Conservation (phyloP, 2,113 vertebrate genomes). For the Dicentrarchus labrax region DNA sequence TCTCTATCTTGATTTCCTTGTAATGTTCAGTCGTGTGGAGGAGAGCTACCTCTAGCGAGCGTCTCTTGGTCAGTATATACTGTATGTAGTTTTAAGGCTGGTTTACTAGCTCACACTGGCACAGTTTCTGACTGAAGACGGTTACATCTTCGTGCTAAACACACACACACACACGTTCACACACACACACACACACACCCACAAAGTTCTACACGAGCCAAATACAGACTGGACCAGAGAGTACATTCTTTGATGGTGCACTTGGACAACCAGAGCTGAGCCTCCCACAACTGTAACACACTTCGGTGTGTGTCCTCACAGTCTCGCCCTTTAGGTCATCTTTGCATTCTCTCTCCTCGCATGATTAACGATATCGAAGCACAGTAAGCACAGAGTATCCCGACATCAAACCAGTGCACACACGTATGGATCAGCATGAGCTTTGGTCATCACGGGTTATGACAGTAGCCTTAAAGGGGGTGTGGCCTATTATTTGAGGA, state of each 20-base stretch:
- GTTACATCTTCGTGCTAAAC: conserved; percentile 72
- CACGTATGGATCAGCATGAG: conserved; percentile 55
- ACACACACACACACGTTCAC: conserved; percentile 36
- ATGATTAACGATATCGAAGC: conserved; percentile 40
- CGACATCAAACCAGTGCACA: conserved; percentile 15
- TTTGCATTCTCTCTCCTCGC: conserved; percentile 30
- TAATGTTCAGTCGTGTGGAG: conserved; percentile 67
- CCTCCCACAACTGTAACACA: conserved; percentile 35
- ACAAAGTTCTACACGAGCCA: conserved; percentile 60
- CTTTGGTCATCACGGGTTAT: conserved; percentile 74
- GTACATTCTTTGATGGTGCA: conserved; percentile 78
- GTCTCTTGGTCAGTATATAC: conserved; percentile 74
- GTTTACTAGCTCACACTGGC: conserved; percentile 78
- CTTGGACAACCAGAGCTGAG: conserved; percentile 21
- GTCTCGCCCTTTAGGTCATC: conserved; percentile 28
- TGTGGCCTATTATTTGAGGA: conserved; percentile 41
- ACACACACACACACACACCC: conserved; percentile 32
- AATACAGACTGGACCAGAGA: conserved; percentile 60
- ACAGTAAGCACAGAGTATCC: conserved; percentile 45
- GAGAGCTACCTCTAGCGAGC: conserved; percentile 66
- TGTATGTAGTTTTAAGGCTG: conserved; percentile 81
- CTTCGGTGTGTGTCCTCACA: conserved; percentile 21
- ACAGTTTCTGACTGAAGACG: conserved; percentile 76
- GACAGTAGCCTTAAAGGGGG: conserved; percentile 70
- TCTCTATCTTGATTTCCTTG: conserved; percentile 57